Evolutionary conservation across 2,888 invertebrate genomes (phyloP).

Genomic region (Tyria jacobaeae): DNA sequence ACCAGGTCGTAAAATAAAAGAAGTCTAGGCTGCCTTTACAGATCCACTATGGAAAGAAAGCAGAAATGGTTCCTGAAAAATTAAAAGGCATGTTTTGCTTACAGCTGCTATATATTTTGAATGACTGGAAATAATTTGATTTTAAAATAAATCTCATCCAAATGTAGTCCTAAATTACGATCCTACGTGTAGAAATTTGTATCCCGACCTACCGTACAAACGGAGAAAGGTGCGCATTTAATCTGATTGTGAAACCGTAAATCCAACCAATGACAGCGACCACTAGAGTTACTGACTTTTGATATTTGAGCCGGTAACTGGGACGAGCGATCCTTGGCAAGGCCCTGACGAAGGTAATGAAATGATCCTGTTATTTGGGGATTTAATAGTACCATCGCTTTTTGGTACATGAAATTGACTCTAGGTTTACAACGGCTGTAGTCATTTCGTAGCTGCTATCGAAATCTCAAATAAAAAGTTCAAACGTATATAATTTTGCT

Average conservation of each 20-base stretch:
- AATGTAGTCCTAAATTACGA: slow-evolving; percentile 1
- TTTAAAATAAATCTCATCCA: neutral
- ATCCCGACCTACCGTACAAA: slow-evolving; percentile 16
- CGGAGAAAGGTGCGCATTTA: slow-evolving; percentile 29
- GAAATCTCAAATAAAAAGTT: too few relatives aligned
- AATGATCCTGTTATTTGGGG: slow-evolving; percentile 11
- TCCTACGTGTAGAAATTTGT: slow-evolving; percentile 16
- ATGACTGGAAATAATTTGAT: neutral
- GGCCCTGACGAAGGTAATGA: slow-evolving; percentile 13
- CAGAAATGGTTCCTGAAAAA: too few relatives aligned
- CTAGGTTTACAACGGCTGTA: neutral
- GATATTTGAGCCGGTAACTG: slow-evolving; percentile 22
- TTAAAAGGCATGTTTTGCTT: too few relatives aligned
- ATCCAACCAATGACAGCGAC: slow-evolving; percentile 41
- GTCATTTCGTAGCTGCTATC: too few relatives aligned
- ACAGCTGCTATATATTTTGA: too few relatives aligned
- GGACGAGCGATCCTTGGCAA: slow-evolving; percentile 5
- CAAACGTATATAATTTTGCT: too few relatives aligned
- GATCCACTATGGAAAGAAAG: too few relatives aligned
- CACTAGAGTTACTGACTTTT: slow-evolving; percentile 22
- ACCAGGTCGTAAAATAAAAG: too few relatives aligned
- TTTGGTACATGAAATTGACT: neutral
- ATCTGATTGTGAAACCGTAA: slow-evolving; percentile 41
- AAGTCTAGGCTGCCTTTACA: too few relatives aligned
- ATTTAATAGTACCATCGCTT: neutral